phyloP scores from a whole-genome alignment of 2,797 vertebrate genomes.

The Uromys caudimaculatus region DNA sequence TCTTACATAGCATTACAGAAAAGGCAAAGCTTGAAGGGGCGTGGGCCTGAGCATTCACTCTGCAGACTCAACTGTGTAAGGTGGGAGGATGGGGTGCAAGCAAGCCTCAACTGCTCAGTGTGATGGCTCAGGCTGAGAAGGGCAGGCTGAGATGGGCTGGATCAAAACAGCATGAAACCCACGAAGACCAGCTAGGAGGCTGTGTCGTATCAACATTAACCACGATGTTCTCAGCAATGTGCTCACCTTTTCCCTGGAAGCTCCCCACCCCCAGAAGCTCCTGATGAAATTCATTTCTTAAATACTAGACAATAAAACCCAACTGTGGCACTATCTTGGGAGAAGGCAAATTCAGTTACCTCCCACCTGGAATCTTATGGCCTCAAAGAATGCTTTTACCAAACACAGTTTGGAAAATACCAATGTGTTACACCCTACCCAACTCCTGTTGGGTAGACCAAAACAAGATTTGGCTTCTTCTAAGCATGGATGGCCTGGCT shows the following conservation, averaged over 20 bases:
- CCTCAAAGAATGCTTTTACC: conserved; percentile 25
- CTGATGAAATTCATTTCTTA: not conserved
- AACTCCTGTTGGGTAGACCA: not conserved
- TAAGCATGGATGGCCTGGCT: not conserved
- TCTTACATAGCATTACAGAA: not conserved
- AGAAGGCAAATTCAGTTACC: not conserved
- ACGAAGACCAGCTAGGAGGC: not conserved
- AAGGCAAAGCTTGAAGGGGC: conserved; percentile 24
- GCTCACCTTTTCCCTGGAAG: not conserved
- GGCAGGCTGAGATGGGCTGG: not conserved
- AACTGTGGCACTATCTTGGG: not conserved
- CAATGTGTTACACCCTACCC: not conserved
- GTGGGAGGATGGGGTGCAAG: not conserved
- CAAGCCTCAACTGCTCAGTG: not conserved
- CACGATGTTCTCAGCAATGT: not conserved
- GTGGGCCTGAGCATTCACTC: not conserved
- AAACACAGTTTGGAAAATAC: conserved; percentile 26
- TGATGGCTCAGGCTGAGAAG: not conserved
- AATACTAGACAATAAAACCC: not conserved
- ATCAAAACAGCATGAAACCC: not conserved
- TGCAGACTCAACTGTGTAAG: not conserved
- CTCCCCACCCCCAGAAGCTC: not conserved
- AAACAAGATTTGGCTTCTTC: not conserved
- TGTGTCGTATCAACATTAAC: not conserved
- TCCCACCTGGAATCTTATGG: not conserved